A percentile compares a stretch with the other conserved stretches of the same genome.
phyloP scores from a whole-genome alignment of 2,113 vertebrate genomes.

The Oryzias javanicus region DNA sequence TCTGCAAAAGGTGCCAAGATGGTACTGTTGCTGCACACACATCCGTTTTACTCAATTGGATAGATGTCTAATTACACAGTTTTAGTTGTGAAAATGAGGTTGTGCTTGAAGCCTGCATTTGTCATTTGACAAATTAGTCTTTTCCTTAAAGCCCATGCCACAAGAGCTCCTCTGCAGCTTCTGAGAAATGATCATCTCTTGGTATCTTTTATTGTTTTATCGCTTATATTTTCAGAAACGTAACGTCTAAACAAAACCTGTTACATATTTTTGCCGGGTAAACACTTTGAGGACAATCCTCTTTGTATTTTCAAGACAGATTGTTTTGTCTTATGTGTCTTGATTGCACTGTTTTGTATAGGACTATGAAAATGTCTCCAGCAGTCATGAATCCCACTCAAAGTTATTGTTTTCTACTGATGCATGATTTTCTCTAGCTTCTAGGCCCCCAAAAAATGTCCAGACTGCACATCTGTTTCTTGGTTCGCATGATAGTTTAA shows the following conservation, averaged over 20 bases:
- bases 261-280: not conserved
- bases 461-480: conserved; percentile 46
- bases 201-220: not conserved
- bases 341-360: conserved; percentile 17
- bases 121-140: not conserved
- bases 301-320: conserved; percentile 21
- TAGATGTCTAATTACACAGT: no score
- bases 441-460: conserved; percentile 9
- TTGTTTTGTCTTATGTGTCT: conserved; percentile 6
- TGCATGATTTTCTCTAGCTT: conserved; percentile 13
- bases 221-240: conserved; percentile 10
- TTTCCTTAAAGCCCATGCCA: conserved; percentile 4
- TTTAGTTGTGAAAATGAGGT: no score
- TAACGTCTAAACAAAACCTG: conserved; percentile 17
- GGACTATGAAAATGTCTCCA: conserved; percentile 21
- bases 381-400: conserved; percentile 10
- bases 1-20: no score
- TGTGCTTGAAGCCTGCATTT: no score
- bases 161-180: not conserved
- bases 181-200: conserved; percentile 21
- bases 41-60: no score
- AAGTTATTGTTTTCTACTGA: conserved; percentile 25
- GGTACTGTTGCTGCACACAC: no score
- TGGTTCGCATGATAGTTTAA: conserved; percentile 38
- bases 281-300: conserved; percentile 12